A percentile compares a stretch with the other conserved stretches of the same genome.
These are phyloP conservation scores for Andrena haemorrhoa DNA, from an alignment of 2,888 invertebrate genomes.

Conservation along the genomic window DNA sequence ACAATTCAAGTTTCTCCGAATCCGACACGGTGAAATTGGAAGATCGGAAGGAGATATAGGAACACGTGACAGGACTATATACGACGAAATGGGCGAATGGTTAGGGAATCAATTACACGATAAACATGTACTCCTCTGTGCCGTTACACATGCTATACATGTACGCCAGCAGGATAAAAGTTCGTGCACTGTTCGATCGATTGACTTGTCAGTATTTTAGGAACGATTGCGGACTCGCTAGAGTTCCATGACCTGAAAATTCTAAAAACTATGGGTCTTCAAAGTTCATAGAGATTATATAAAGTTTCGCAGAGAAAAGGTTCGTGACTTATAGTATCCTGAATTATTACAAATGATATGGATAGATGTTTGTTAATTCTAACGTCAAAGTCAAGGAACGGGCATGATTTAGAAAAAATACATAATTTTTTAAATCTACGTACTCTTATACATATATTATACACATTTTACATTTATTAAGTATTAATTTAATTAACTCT, in stretches of 20 bases:
- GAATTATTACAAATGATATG: too few species aligned
- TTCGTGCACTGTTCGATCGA: constrained; percentile 34
- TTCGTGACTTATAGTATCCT: too few species aligned
- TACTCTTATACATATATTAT: too few species aligned
- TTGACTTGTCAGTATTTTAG: constrained; percentile 14
- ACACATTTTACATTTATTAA: too few species aligned
- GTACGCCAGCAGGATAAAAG: constrained; percentile 22
- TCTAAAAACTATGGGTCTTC: background rate
- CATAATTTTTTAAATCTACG: too few species aligned
- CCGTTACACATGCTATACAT: constrained; percentile 26
- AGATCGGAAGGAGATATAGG: background rate
- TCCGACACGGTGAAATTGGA: background rate
- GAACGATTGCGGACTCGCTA: background rate
- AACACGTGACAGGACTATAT: constrained; percentile 22
- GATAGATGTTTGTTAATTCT: too few species aligned
- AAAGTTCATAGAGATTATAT: background rate
- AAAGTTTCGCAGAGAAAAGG: background rate
- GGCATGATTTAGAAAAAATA: too few species aligned
- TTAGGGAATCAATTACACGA: constrained; percentile 61
- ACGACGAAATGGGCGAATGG: constrained; percentile 33
- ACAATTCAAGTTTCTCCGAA: background rate
- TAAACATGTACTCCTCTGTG: constrained; percentile 15
- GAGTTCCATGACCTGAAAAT: constrained; percentile 20
- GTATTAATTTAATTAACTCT: too few species aligned
- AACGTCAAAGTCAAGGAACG: too few species aligned